Percentiles rank a stretch among this genome's conserved stretches.
Evolutionary conservation across 2,797 vertebrate genomes (phyloP).

Genomic region (Artibeus lituratus): DNA sequence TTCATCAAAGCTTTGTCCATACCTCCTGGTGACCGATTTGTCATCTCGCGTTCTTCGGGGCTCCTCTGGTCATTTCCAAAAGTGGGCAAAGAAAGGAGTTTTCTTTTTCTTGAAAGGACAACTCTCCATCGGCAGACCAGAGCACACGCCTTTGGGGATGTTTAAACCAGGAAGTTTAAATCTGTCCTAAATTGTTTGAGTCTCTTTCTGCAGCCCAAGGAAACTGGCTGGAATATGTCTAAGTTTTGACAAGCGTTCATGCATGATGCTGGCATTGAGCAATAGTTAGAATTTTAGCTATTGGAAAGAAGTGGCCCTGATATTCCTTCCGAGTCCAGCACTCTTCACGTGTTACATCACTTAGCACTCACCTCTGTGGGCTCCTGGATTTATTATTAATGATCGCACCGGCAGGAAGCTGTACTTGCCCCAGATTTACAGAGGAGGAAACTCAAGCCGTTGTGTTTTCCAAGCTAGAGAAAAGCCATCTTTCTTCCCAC

Average conservation of each 20-base stretch:
- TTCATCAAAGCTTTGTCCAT: slow-evolving; percentile 56
- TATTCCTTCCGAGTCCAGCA: neutral
- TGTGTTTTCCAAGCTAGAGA: neutral
- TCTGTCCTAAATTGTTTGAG: neutral
- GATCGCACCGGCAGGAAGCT: neutral
- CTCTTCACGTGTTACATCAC: neutral
- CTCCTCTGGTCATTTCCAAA: slow-evolving; percentile 10
- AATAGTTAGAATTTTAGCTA: neutral
- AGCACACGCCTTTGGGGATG: neutral
- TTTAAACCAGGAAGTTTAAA: neutral
- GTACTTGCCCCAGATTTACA: neutral
- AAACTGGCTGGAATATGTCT: neutral
- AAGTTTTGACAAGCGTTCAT: neutral
- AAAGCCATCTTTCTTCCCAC: neutral
- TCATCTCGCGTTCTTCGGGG: neutral
- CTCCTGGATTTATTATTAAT: neutral
- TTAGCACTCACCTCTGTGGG: neutral
- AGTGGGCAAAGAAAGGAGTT: neutral
- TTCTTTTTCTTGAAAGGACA: slow-evolving; percentile 37
- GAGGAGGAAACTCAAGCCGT: neutral
- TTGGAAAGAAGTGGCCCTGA: neutral
- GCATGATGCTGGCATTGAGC: neutral
- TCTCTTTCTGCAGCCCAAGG: neutral
- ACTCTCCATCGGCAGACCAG: neutral
- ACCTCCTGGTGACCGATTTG: neutral